Percentiles rank a stretch among this genome's conserved stretches.
Evolutionary conservation across 2,888 invertebrate genomes (phyloP).

Genomic region (Troides helena): DNA sequence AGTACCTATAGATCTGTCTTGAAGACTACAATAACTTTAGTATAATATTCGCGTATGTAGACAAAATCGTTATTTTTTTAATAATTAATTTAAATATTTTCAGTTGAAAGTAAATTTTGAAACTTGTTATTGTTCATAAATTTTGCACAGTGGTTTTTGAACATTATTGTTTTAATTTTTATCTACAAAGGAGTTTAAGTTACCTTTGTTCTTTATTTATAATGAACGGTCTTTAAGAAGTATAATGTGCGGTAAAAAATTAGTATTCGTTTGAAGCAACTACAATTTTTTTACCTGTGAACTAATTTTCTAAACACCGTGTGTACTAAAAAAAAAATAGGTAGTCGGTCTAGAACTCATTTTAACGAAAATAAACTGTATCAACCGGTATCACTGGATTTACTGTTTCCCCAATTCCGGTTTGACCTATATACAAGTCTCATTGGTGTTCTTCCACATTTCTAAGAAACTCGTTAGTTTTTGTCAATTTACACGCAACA

Average conservation of each 20-base stretch:
- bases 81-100: background rate
- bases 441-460: constrained; percentile 55
- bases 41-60: no score
- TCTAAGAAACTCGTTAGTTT: constrained; percentile 64
- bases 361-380: constrained; percentile 37
- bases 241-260: no score
- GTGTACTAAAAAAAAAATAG: background rate
- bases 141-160: background rate
- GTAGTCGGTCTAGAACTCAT: constrained; percentile 37
- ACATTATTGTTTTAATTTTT: background rate
- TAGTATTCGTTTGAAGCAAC: no score
- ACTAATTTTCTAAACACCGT: no score
- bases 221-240: no score
- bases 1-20: no score
- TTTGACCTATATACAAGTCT: constrained; percentile 57
- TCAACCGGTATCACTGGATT: constrained; percentile 38
- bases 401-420: constrained; percentile 44
- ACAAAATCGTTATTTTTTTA: no score
- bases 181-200: no score
- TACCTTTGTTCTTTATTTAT: no score
- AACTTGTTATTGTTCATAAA: background rate
- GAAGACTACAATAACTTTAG: no score
- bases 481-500: constrained; percentile 50
- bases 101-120: background rate
- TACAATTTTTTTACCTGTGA: no score